Conservation (phyloP, 2,888 invertebrate species). For the Micoletzkya japonica region DNA sequence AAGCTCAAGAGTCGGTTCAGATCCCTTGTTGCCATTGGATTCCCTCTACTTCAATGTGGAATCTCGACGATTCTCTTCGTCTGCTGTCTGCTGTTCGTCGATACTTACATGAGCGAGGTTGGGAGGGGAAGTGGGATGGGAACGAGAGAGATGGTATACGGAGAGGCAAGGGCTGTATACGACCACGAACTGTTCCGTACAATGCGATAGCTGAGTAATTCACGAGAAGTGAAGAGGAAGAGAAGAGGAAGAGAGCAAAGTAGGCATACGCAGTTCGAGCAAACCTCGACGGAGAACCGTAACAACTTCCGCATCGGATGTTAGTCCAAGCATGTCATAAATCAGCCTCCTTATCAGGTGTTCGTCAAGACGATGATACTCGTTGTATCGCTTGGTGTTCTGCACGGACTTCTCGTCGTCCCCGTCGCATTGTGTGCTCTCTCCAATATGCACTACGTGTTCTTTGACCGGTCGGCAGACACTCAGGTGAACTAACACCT, state of each 20-base stretch:
- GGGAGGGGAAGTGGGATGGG: neutral
- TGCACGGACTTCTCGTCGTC: slow-evolving; percentile 56
- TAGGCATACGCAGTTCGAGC: too few species aligned
- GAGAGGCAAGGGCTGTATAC: neutral
- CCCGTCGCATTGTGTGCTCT: slow-evolving; percentile 57
- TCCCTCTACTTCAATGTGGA: slow-evolving; percentile 58
- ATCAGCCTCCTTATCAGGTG: slow-evolving; percentile 39
- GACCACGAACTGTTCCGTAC: too few species aligned
- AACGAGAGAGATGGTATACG: neutral
- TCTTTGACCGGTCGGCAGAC: slow-evolving; percentile 23
- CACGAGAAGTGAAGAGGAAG: too few species aligned
- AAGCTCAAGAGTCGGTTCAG: slow-evolving; percentile 25
- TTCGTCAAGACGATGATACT: slow-evolving; percentile 61
- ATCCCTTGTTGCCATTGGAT: slow-evolving; percentile 55
- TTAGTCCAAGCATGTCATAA: too few species aligned
- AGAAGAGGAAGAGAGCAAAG: too few species aligned
- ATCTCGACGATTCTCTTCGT: slow-evolving; percentile 56
- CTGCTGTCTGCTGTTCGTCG: slow-evolving; percentile 51
- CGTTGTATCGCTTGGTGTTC: slow-evolving; percentile 55
- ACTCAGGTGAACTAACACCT: slow-evolving; percentile 13
- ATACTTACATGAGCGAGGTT: slow-evolving; percentile 58
- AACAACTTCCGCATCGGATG: too few species aligned
- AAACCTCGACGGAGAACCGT: too few species aligned
- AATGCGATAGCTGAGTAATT: too few species aligned
- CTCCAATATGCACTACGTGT: slow-evolving; percentile 38